phyloP scores from a whole-genome alignment of 35 echinoderm and acorn worm genomes.

The Acanthaster planci region DNA sequence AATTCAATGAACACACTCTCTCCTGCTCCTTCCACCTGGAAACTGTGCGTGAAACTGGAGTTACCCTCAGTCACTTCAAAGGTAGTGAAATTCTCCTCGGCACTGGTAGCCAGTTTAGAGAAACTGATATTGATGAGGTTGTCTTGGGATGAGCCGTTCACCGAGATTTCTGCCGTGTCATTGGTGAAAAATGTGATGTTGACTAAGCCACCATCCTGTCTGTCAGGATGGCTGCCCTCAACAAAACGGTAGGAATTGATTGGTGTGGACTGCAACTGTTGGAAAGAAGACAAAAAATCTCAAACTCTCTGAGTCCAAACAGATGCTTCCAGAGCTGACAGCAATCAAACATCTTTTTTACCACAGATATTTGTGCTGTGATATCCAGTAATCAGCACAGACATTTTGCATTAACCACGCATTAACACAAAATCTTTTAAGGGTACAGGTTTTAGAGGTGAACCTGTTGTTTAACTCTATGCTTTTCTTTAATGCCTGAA shows the following conservation, averaged over 20 bases:
- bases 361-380: too few species aligned
- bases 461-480: too few species aligned
- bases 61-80: not conserved
- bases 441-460: too few species aligned
- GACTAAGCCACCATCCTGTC: not conserved
- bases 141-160: not conserved
- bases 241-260: not conserved
- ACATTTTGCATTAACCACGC: too few species aligned
- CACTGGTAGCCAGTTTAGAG: not conserved
- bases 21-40: not conserved
- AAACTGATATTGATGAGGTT: not conserved
- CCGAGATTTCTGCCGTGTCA: not conserved
- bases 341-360: too few species aligned
- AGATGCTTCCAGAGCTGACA: too few species aligned
- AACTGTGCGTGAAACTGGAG: not conserved
- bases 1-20: slow-evolving; percentile 7
- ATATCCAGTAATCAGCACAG: too few species aligned
- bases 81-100: not conserved
- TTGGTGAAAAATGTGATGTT: slow-evolving; percentile 2
- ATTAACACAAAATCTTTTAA: too few species aligned
- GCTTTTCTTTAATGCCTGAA: too few species aligned
- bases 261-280: slow-evolving; percentile 1
- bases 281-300: not conserved
- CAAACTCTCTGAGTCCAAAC: too few species aligned
- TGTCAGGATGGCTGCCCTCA: not conserved